Base-by-base conservation (phyloP, 2,113 vertebrate genomes). In the Oreochromis tanganicae region DNA sequence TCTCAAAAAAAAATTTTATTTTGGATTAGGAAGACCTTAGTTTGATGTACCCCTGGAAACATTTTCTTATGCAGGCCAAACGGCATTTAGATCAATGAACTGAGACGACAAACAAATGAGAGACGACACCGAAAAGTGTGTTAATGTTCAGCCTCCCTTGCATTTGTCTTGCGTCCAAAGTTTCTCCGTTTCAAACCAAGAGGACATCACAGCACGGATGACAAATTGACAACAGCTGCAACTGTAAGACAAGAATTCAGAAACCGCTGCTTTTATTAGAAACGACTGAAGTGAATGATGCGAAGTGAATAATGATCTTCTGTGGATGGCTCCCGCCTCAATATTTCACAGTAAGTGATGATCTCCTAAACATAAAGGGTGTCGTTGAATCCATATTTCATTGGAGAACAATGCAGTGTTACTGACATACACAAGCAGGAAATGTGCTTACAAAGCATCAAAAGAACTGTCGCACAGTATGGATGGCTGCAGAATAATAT, bases 381-480 rank as follows among this genome's bases (percentile, higher is more conserved):
- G 92, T 85, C 36, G 27, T n/a, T 81, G 93, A 91, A 94, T 95
- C 89, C 93, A 96, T 95, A 94, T 95, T 96, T 95, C 92, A 95
- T 52, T 24, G 89, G 87, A 89, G 93, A 93, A 95, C 94, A 96
- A 95, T 94, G 91, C 89, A 54, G 89, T 78, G 90, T 88, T 92
- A 94, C 89, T 92, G 94, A 91, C 94, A 92, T 83, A 89, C 92
- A 85, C 84, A 8, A 78, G 63, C 89, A 92, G 92, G 92, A 95
- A 95, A 95, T 94, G 92, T 92, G 95, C 95, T 95, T 94, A 93
- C 93, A 93, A 93, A 93, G 94, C 94, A 94, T 96, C 95, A 96
- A 94, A 96, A 89, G 93, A 94, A 93, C 87, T 90, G 93, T 93
- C 92, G 91, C 90, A 90, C 88, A 88, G 90, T 93, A 94, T 91